These are phyloP conservation scores for Nyctalus aviator DNA, from an alignment of 2,797 vertebrate genomes.

Conservation along the genomic window DNA sequence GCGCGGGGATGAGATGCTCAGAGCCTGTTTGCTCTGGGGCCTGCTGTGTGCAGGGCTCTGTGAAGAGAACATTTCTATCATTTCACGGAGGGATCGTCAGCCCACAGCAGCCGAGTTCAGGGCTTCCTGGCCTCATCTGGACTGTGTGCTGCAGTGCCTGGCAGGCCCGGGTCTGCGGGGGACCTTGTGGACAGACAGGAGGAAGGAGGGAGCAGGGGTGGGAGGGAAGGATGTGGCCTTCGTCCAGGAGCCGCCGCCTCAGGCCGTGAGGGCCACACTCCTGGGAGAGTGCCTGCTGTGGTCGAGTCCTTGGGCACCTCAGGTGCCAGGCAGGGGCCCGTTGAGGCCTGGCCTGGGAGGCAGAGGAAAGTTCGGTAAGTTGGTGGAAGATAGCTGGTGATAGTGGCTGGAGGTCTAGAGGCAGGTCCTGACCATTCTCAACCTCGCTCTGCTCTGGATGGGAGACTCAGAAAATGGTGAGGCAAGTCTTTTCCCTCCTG, in stretches of 20 bases:
- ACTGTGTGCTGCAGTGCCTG: not conserved
- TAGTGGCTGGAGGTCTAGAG: not conserved
- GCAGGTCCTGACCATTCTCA: not conserved
- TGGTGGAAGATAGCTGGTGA: not conserved
- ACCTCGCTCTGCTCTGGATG: not conserved
- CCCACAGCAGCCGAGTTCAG: accelerated
- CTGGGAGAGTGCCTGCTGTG: not conserved
- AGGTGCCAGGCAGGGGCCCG: not conserved
- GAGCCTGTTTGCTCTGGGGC: not conserved
- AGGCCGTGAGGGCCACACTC: not conserved
- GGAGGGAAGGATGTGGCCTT: not conserved
- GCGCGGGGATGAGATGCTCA: not conserved
- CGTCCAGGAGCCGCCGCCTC: not conserved
- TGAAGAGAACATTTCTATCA: not conserved
- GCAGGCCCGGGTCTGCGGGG: not conserved
- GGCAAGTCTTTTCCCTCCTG: not conserved
- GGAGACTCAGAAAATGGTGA: not conserved
- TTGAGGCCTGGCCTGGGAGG: not conserved
- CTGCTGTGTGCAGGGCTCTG: not conserved
- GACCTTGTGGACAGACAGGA: not conserved
- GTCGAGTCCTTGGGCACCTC: not conserved
- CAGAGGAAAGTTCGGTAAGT: not conserved
- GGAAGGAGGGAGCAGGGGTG: not conserved
- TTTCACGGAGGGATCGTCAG: not conserved
- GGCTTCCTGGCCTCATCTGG: not conserved